phyloP scores from a whole-genome alignment of 1,140 invertebrate genomes.

The Drosophila tani region DNA sequence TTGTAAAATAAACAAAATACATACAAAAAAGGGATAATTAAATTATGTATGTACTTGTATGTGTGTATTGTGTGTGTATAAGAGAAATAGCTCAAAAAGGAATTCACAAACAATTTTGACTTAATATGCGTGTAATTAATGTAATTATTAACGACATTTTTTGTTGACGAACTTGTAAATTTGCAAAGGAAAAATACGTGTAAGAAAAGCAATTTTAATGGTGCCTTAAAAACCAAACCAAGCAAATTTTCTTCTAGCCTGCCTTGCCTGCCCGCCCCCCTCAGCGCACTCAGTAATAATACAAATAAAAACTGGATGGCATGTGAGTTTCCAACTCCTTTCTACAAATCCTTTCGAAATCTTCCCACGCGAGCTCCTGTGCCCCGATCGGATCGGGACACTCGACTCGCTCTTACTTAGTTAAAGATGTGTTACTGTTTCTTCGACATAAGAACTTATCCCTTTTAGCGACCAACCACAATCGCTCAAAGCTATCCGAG shows the following conservation, averaged over 20 bases:
- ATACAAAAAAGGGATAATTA: conserved; percentile 63
- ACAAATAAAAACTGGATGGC: conserved; percentile 33
- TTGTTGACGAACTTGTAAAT: conserved; percentile 82
- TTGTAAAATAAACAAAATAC: conserved; percentile 59
- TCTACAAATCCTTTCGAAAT: conserved; percentile 37
- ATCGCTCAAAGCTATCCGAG: conserved; percentile 75
- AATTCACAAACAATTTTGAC: conserved; percentile 62
- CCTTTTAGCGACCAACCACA: conserved; percentile 72
- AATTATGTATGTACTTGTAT: conserved; percentile 73
- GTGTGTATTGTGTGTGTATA: conserved; percentile 66
- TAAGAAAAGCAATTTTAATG: conserved; percentile 85
- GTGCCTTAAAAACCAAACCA: conserved; percentile 85
- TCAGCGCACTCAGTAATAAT: conserved; percentile 42
- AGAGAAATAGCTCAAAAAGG: conserved; percentile 65
- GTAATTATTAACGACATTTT: conserved; percentile 64
- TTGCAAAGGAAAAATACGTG: conserved; percentile 85
- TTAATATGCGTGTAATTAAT: conserved; percentile 61
- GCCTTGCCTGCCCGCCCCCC: conserved; percentile 50
- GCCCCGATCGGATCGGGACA: conserved; percentile 11
- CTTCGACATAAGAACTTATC: conserved; percentile 78
- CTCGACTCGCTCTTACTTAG: conserved; percentile 14
- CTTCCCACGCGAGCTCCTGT: conserved; percentile 17
- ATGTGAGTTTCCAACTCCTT: conserved; percentile 70
- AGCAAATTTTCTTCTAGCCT: conserved; percentile 76
- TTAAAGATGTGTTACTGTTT: conserved; percentile 52